Evolutionary conservation across 2,888 invertebrate species (phyloP), one percentile per base, ranked within the genome.

Genomic region (Phaedon cochleariae): DNA sequence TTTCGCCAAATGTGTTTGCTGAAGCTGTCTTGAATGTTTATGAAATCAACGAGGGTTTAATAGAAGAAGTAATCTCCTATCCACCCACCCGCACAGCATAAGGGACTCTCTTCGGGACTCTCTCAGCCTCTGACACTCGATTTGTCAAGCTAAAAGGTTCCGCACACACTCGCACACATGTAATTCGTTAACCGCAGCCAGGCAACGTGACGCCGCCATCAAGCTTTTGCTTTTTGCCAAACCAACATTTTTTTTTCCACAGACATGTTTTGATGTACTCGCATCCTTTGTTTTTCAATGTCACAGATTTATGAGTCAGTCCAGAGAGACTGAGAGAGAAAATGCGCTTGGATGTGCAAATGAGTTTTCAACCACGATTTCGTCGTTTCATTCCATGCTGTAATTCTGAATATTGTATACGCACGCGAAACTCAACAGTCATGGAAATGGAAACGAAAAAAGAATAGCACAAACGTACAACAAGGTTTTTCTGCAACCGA

Each of bases 101-200:
- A 75, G 73, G 74, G 70, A 71, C 70, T 73, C n/a, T n/a, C n/a
- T n/a, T n/a, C n/a, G n/a, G n/a, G 64, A 55, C 75, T 74, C 75
- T 77, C 77, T 72, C 65, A 53, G 76, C 73, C 76, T 77, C 77
- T 76, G 81, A 80, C 80, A 77, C 75, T 76, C 82, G 81, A 83
- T 83, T 83, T 83, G 83, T 83, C 82, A 83, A 80, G 80, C 79
- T 81, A 82, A 82, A 82, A 83, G 81, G 82, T 83, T 82, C 82
- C 82, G 82, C 82, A 82, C 82, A 82, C 81, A 73, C 70, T 69
- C 73, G 70, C 73, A 73, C 72, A 77, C 76, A 83, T 83, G 83
- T 80, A 81, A 83, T 81, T 83, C 82, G 82, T 83, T 82, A 83
- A 73, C 79, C 80, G 80, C 80, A 79, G 79, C 77, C 82, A 81